Base-by-base conservation (phyloP, 2,797 vertebrate species). In the Micromesistius poutassou region DNA sequence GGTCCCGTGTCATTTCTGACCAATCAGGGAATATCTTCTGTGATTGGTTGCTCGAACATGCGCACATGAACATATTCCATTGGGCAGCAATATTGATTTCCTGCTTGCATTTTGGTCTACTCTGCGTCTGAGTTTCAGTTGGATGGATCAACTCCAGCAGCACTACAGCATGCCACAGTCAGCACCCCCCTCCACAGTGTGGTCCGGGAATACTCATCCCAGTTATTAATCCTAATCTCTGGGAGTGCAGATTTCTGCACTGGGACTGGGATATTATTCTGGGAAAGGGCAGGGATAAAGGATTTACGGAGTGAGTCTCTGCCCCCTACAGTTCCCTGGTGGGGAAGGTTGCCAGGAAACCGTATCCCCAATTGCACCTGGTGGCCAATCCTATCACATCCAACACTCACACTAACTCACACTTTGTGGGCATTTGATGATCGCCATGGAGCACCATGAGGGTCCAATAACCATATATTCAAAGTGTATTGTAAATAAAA, bases 141-240 rank as follows among this genome's bases (percentile, higher is more conserved):
- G 55, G 74, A 73, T 66, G 22, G 33, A 75, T 75, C 72, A 30
- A 80, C 79, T 71, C 68, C 38, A 81, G 78, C 19, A 79, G 77
- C 80, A 82, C 86, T 76, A 75, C 74, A 62, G 55, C 74, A 12
- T 22, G 31, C 71, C 16, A 22, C 31, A 12, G 50, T 46, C 13
- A 46, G 80, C 80, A 81, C 81, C 82, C 80, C 83, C 80, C 82
- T 78, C 74, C 79, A 10, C 82, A 77, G 78, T 82, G 82, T 84
- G 86, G 90, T 90, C 84, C 84, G 85, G 35, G 85, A 89, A 89
- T 78, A 82, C 84, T 84, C 77, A 75, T 87, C 81, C 82, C 84
- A 81, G 84, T 75, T 85, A 82, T 88, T 90, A 92, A 92, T 91
- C 86, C 89, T 89, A 89, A 91, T 91, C 88, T 89, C 84, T 87